A percentile compares a stretch with the other conserved stretches of the same genome.
Conservation (phyloP, 2,113 vertebrate genomes). For the Anthoscopus minutus region DNA sequence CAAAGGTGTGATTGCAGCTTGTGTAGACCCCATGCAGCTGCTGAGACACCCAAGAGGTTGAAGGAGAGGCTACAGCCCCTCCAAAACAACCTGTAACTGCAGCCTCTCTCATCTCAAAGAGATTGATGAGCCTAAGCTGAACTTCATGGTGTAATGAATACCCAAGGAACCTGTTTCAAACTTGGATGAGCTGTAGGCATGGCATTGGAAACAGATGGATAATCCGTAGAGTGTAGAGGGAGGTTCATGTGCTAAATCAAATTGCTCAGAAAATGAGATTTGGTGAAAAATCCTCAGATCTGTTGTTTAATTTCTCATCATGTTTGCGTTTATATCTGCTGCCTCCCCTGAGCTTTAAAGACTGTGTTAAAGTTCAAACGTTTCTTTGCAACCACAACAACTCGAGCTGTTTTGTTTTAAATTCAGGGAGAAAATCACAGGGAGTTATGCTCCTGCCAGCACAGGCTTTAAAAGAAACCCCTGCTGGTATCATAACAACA, state of each 20-base stretch:
- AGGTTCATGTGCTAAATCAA: not conserved
- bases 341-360: not conserved
- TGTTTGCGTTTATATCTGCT: conserved; percentile 19
- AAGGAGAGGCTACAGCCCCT: not conserved
- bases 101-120: not conserved
- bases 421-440: not conserved
- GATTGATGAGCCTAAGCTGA: not conserved
- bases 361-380: not conserved
- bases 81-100: not conserved
- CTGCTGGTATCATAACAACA: conserved; percentile 39
- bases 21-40: not conserved
- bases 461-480: conserved; percentile 30
- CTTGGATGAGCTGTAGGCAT: not conserved
- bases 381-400: conserved; percentile 16
- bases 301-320: conserved; percentile 39
- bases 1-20: not conserved
- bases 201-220: not conserved
- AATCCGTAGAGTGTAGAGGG: not conserved
- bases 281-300: conserved; percentile 30
- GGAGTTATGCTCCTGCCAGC: conserved; percentile 29
- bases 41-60: not conserved
- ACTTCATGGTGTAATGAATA: not conserved
- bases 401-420: conserved; percentile 25
- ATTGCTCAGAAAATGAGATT: conserved; percentile 12
- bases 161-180: not conserved